Base-by-base conservation (phyloP, 2,113 vertebrate genomes). In the Cyanistes caeruleus region DNA sequence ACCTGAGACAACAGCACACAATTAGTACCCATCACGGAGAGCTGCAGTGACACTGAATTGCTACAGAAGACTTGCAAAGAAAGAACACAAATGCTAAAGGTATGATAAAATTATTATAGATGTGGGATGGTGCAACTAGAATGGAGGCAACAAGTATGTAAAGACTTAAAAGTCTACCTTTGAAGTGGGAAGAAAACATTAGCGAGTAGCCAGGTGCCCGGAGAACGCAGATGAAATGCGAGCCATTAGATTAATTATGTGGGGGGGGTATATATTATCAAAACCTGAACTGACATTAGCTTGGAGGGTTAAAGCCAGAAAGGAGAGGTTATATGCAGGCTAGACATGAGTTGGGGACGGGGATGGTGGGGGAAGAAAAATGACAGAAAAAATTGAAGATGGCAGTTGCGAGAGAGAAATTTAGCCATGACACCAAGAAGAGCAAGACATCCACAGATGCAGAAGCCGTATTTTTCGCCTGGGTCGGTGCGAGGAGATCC, bases 311-410 rank as follows among this genome's bases (percentile, higher is more conserved):
- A 25, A 62, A 74, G 48, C 12, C 11, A 18, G 31, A 70, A 27
- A 65, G 22, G 7, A 81, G 44, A 48, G 5, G 14, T 51, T 44
- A 39, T 2, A 39, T 22, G 19, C 23, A 51, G 65, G 39, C 17
- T 39, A 13, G 24, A 69, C 35, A 43, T 6, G 30, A 41, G 46
- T 13, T 5, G 7, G 13, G 7, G 19, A 3, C 1, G 1, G 4
- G 2, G 5, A 2, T 48, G 17, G 5, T 3, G 10, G 2, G 1
- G 14, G 8, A 53, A 51, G 39, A 59, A 84, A 2, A 15, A 33
- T 3, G 7, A 11, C 5, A 20, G 10, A 31, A 9, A 55, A 74
- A 74, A 10, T 0, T 46, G 55, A 37, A 46, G 51, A 22, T 6
- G 21, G 24, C 24, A 76, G 11, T 18, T 69, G 20, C 2, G 19